These are phyloP conservation scores for Sialis fuliginosa DNA, from an alignment of 2,888 invertebrate genomes.

Conservation along the genomic window DNA sequence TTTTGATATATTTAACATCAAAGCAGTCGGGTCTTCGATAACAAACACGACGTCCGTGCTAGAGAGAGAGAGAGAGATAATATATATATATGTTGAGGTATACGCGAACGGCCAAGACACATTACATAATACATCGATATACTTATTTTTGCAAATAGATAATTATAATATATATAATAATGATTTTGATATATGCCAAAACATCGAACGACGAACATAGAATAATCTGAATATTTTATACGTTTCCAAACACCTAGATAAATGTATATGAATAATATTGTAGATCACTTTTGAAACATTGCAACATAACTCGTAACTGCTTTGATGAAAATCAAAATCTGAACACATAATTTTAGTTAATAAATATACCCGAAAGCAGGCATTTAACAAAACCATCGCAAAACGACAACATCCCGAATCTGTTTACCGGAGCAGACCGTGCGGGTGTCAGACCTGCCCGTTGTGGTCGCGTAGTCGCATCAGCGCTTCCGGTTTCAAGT, in stretches of 20 bases:
- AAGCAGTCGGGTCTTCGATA: conserved; percentile 21
- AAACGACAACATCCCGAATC: no score
- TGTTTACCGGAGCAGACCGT: no score
- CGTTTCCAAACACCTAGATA: conserved; percentile 5
- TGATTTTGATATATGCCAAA: conserved; percentile 17
- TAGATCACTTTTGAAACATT: conserved; percentile 5
- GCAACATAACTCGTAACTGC: conserved; percentile 15
- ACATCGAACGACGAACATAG: conserved; percentile 20
- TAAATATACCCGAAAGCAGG: background rate
- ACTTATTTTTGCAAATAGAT: conserved; percentile 17
- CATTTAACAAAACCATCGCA: no score
- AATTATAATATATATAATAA: background rate
- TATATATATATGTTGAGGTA: conserved; percentile 23
- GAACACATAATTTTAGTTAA: conserved; percentile 6
- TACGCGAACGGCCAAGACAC: conserved; percentile 33
- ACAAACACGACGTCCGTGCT: background rate
- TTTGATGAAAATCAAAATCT: conserved; percentile 22
- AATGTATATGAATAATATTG: conserved; percentile 1
- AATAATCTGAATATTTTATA: conserved; percentile 7
- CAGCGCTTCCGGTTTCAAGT: conserved; percentile 26
- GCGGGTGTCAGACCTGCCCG: no score
- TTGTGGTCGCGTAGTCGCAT: conserved; percentile 16
- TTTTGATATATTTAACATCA: conserved; percentile 21
- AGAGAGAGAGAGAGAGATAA: no score
- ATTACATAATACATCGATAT: conserved; percentile 21